phyloP scores from a whole-genome alignment of 2,888 invertebrate genomes.

The Syrphus vitripennis region DNA sequence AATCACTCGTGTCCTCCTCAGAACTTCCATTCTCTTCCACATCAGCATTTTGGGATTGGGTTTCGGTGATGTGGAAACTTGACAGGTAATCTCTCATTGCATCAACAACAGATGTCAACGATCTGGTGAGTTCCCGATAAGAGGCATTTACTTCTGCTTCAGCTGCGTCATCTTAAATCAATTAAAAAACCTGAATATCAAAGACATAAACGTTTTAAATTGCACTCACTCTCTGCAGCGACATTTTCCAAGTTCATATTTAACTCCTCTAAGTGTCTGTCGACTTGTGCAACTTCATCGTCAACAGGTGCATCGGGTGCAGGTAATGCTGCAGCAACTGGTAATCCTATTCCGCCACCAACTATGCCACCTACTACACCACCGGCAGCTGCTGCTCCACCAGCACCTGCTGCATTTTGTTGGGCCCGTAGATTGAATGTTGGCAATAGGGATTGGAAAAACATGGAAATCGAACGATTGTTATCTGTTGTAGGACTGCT shows the following conservation, averaged over 20 bases:
- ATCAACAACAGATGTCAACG: constrained; percentile 86
- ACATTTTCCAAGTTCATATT: constrained; percentile 75
- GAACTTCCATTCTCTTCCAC: constrained; percentile 82
- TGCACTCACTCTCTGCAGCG: constrained; percentile 73
- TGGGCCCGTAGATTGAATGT: constrained; percentile 82
- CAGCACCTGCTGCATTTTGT: constrained; percentile 68
- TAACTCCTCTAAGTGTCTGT: constrained; percentile 74
- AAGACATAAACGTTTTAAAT: background rate
- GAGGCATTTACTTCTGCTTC: constrained; percentile 79
- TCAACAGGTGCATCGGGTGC: constrained; percentile 38
- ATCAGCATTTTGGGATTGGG: constrained; percentile 80
- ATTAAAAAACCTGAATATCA: constrained; percentile 5
- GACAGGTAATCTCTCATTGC: constrained; percentile 88
- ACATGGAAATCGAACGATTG: constrained; percentile 82
- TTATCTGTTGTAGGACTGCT: constrained; percentile 76
- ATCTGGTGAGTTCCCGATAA: constrained; percentile 82
- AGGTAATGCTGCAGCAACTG: constrained; percentile 37
- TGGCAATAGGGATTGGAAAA: constrained; percentile 88
- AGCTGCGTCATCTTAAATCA: constrained; percentile 75
- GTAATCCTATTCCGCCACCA: constrained; percentile 38
- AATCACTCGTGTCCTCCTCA: constrained; percentile 82
- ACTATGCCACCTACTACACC: constrained; percentile 67
- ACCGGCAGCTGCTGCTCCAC: constrained; percentile 63
- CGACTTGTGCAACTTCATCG: constrained; percentile 75
- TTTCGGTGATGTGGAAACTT: constrained; percentile 84